Evolutionary conservation across 37 sponge, comb jelly and placozoan species (phyloP), one percentile per base, ranked within the genome.

Genomic region (Eunapius fragilis): DNA sequence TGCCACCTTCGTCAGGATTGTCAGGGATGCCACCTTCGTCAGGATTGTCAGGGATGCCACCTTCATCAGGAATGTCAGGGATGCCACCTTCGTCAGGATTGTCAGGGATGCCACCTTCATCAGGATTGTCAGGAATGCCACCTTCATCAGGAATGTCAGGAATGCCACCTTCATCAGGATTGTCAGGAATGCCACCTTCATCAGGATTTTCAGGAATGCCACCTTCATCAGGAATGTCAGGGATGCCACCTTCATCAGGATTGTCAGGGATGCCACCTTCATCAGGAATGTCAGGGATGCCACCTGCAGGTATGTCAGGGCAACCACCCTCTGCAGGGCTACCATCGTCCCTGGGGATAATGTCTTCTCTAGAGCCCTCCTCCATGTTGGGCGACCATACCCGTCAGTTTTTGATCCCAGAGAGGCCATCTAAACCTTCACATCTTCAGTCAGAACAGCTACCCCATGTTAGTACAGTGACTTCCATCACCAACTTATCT

Each of bases 131-230:
- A 75, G 32, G 23, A 6, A 75, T n/a, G 25, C 25, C 32, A 24
- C 36, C 76, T 75, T 28, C 76, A n/a, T 31, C 76, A 75, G 32
- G 31, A 75, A 75, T 30, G 36, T n/a, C 31, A 30, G 36, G 36
- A 19, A 36, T 23, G 24, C 31, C 31, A 33, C 28, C 31, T 3
- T n/a, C 76, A 75, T 36, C 76, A 75, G 76, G 76, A 37, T 6
- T 30, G 31, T 7, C 72, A 71, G 31, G 72, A 7, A 71, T 30
- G 31, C 7, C 72, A 71, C 9, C 47, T 45, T n/a, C n/a, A n/a
- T n/a, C n/a, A n/a, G n/a, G n/a, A n/a, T 45, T 45, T 4, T 45
- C 47, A 45, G 47, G 47, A 45, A 45, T 45, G 47, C 9, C 47
- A 45, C 9, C 47, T 45, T 45, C 9, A 9, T 45, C 47, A 45